Conservation (phyloP, 2,113 vertebrate genomes). For the Cochlearius cochlearius region DNA sequence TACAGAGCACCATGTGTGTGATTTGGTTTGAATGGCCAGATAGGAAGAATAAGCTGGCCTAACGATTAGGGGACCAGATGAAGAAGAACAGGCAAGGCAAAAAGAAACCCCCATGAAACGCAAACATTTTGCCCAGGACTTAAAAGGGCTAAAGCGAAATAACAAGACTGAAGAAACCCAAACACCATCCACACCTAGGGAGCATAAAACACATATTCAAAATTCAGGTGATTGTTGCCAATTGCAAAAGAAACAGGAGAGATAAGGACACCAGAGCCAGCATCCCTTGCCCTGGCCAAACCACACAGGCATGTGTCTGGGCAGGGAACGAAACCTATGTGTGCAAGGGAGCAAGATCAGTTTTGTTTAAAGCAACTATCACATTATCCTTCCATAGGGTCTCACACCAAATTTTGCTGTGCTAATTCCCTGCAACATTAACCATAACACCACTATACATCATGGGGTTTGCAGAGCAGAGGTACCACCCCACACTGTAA, state of each 20-base stretch:
- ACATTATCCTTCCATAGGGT: background rate
- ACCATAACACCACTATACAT: background rate
- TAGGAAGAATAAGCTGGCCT: background rate
- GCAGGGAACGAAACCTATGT: background rate
- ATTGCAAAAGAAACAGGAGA: background rate
- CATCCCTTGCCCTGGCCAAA: background rate
- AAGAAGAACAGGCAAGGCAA: background rate
- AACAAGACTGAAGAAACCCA: background rate
- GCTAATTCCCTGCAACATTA: background rate
- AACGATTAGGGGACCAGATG: background rate
- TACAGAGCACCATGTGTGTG: background rate
- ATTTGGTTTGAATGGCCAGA: background rate
- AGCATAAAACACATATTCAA: background rate
- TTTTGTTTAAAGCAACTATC: background rate
- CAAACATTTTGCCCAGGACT: background rate
- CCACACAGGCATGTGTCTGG: accelerated
- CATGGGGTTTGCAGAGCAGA: background rate
- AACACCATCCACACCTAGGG: background rate
- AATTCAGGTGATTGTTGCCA: background rate
- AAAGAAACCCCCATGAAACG: background rate
- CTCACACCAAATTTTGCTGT: background rate
- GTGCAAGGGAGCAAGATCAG: accelerated
- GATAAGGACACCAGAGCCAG: background rate
- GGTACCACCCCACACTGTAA: background rate
- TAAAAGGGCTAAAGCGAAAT: background rate